Base-by-base conservation (phyloP, 2,113 vertebrate genomes). In the Eudyptes chrysolophus region DNA sequence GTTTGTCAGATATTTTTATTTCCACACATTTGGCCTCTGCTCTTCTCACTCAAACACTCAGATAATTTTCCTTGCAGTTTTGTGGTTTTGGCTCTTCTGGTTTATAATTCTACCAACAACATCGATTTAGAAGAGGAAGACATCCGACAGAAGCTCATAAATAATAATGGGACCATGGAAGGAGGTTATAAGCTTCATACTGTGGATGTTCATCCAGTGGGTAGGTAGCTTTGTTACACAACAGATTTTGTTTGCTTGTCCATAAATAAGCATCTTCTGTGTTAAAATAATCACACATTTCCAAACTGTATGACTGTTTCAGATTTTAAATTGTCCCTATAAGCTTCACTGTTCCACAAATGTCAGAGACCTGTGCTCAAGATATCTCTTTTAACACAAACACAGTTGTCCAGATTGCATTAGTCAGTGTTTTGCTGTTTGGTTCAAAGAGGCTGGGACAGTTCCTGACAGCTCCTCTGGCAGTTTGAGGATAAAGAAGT, bases 61-160 rank as follows among this genome's bases (percentile, higher is more conserved):
- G 38, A 36, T 90, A 27, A 93, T 97, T 71, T 97, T 95, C 87
- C 90, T 96, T 88, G 25, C 92, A 99, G 99, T 77, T 96, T 98
- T 96, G 54, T 14, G 55, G 94, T 98, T 90, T 98, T 96, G 91
- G 99, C 98, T n/a, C 98, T 99, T 98, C 97, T 99, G 84, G 97
- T 99, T 95, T 98, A 99, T 93, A 98, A 98, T 84, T 85, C 98
- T 94, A 98, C 98, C 87, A 98, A 98, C 72, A 98, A 98, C 46
- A 54, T 97, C 87, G 97, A 80, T 96, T 98, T 99, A 90, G 97
- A 98, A 60, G 98, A 98, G 54, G 93, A 93, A 30, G 96, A 94
- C 13, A 98, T 99, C 81, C 90, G 98, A 42, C 87, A 96, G 65
- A 98, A 96, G 66, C 97, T 99, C 70, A 94, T 97, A 90, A 83